These are phyloP conservation scores for Tupaia tana DNA, from an alignment of 2,113 vertebrate genomes.

Conservation along the genomic window DNA sequence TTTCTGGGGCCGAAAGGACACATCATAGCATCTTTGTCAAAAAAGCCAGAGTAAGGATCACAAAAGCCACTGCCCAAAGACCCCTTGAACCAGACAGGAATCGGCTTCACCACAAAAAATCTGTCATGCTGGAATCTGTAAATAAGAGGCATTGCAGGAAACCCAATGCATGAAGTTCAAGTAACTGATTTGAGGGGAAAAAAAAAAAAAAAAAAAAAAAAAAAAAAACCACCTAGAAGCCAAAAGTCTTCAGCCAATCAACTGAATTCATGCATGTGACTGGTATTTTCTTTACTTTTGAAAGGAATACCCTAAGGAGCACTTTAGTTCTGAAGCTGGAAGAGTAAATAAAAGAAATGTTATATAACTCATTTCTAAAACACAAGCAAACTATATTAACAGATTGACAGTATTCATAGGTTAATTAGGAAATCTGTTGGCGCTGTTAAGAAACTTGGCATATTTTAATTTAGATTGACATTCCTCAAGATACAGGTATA, in stretches of 20 bases:
- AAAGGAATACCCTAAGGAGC: constrained; percentile 22
- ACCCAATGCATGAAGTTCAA: not conserved
- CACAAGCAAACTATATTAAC: constrained; percentile 70
- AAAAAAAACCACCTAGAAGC: not conserved
- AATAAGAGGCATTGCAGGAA: not conserved
- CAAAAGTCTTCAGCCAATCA: not conserved
- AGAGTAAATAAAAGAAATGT: constrained; percentile 70
- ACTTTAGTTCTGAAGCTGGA: constrained; percentile 42
- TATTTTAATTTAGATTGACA: constrained; percentile 68
- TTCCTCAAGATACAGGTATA: constrained; percentile 59
- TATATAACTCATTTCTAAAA: constrained; percentile 65
- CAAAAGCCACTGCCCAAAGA: not conserved
- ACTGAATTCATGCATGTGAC: not conserved
- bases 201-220: not conserved
- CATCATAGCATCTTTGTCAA: not conserved
- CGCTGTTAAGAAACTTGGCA: constrained; percentile 58
- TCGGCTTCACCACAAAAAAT: not conserved
- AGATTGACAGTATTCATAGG: constrained; percentile 76
- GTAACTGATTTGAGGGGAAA: not conserved
- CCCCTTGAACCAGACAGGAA: not conserved
- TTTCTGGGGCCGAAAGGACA: not conserved
- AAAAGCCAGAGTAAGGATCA: not conserved
- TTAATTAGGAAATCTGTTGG: constrained; percentile 78
- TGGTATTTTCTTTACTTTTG: constrained; percentile 55
- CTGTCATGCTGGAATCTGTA: not conserved